phyloP scores from a whole-genome alignment of 2,113 vertebrate genomes.

The Tyrannus savana region DNA sequence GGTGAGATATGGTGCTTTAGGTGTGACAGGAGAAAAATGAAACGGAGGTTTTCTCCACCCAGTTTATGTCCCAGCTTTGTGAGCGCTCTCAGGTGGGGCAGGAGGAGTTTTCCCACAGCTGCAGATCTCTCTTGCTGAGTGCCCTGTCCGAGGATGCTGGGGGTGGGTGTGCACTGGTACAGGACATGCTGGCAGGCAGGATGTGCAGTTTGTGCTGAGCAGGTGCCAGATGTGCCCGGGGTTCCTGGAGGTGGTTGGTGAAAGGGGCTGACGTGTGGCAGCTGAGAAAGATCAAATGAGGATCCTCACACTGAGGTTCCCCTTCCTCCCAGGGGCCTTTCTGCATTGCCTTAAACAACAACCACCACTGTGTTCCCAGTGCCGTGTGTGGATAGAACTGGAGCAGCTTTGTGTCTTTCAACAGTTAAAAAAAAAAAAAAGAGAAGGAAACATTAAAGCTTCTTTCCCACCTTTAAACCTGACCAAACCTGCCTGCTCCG shows the following conservation, averaged over 20 bases:
- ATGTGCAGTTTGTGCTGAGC: fast-evolving
- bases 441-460: not conserved
- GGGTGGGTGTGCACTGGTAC: fast-evolving
- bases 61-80: not conserved
- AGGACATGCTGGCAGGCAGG: not conserved
- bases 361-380: not conserved
- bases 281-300: not conserved
- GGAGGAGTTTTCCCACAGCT: not conserved
- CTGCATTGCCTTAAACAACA: not conserved
- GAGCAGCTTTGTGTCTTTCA: not conserved
- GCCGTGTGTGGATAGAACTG: not conserved
- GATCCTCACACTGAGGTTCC: not conserved
- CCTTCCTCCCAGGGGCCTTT: not conserved
- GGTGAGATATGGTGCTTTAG: not conserved
- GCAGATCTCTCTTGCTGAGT: not conserved
- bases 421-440: not conserved
- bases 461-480: not conserved
- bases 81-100: not conserved
- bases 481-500: not conserved
- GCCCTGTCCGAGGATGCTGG: not conserved
- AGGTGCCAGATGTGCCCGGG: not conserved
- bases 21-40: not conserved
- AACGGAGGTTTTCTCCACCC: not conserved
- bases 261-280: not conserved
- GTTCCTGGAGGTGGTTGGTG: not conserved